These are phyloP conservation scores for Pseudobourletiella spinata DNA, from an alignment of 1,140 invertebrate genomes.

Conservation along the genomic window DNA sequence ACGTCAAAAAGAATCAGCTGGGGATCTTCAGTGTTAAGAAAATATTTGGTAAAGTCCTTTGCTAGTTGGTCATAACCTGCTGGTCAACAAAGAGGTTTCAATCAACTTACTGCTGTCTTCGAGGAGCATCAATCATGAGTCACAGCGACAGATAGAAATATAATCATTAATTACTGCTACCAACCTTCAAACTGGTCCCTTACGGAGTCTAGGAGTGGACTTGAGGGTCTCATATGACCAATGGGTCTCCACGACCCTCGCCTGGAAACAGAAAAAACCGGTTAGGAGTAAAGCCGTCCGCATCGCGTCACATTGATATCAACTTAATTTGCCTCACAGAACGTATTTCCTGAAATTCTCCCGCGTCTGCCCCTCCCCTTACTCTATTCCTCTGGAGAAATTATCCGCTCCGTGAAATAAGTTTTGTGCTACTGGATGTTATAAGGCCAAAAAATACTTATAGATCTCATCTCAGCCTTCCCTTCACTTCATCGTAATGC, in stretches of 20 bases:
- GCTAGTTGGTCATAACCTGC: slow-evolving; percentile 89
- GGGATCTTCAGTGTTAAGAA: slow-evolving; percentile 34
- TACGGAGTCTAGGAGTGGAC: slow-evolving; percentile 81
- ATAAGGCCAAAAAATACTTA: too few species aligned
- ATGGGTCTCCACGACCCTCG: slow-evolving; percentile 87
- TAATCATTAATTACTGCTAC: slow-evolving; percentile 6
- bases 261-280: slow-evolving; percentile 42
- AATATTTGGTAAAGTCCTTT: slow-evolving; percentile 74
- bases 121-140: background rate
- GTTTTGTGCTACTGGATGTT: too few species aligned
- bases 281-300: too few species aligned
- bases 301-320: too few species aligned
- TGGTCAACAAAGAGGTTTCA: slow-evolving; percentile 48
- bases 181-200: slow-evolving; percentile 44
- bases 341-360: too few species aligned
- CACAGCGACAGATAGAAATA: background rate
- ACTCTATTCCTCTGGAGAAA: too few species aligned
- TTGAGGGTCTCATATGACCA: slow-evolving; percentile 79
- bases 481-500: too few species aligned
- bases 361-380: too few species aligned
- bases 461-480: too few species aligned
- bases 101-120: slow-evolving; percentile 19
- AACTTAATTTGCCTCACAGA: too few species aligned
- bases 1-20: slow-evolving; percentile 74
- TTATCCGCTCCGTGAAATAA: too few species aligned